phyloP scores from a whole-genome alignment of 2,797 vertebrate genomes.

The Chaenodraco wilsoni region DNA sequence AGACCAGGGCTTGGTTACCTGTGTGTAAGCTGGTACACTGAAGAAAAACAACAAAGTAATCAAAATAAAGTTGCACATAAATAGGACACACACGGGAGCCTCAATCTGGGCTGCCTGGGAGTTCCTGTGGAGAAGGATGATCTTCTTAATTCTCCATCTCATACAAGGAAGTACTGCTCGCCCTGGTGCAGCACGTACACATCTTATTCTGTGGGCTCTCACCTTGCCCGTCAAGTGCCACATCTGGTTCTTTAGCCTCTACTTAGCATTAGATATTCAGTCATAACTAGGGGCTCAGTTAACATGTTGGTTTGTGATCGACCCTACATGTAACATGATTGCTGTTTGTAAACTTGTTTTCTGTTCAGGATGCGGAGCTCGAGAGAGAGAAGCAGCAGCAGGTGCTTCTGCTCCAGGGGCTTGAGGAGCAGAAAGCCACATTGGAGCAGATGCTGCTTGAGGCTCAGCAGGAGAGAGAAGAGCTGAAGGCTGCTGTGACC shows the following conservation, averaged over 20 bases:
- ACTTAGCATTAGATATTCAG: no score
- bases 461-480: constrained; percentile 74
- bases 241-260: background rate
- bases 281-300: background rate
- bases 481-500: constrained; percentile 63
- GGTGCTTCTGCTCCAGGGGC: constrained; percentile 85
- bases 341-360: background rate
- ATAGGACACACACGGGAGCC: background rate
- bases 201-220: background rate
- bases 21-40: background rate
- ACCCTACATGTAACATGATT: background rate
- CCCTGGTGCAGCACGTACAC: background rate
- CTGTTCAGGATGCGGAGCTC: constrained; percentile 84
- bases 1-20: background rate
- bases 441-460: constrained; percentile 85
- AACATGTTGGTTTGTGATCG: background rate
- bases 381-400: constrained; percentile 90
- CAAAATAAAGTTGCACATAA: background rate
- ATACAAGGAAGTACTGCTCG: background rate
- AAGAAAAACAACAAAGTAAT: no score
- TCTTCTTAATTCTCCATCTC: background rate
- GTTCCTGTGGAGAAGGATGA: background rate
- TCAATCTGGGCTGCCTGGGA: background rate
- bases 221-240: background rate
- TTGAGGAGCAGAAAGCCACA: constrained; percentile 85